Base-by-base conservation (phyloP, 2,888 invertebrate genomes). In the Cataglyphis altisquamis region DNA sequence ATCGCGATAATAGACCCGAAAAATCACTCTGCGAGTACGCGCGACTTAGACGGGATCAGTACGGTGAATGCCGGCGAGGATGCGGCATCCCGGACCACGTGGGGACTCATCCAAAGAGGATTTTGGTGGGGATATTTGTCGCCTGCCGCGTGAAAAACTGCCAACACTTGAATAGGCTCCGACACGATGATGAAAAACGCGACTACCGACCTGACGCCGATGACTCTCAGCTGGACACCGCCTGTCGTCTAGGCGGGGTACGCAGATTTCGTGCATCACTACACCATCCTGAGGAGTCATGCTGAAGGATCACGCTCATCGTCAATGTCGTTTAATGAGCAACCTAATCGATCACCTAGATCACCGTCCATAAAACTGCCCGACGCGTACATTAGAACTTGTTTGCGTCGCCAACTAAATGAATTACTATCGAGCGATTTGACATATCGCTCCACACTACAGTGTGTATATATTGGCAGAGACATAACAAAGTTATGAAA, bases 101-200 rank as follows among this genome's bases (percentile, higher is more conserved):
- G 93, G 93, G 93, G 92, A 91, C 91, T 93, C 91, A 83, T 89
- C 87, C 68, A 87, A 88, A 89, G 90, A 88, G 91, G 90, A 90
- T 89, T 92, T 92, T 90, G 92, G 93, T 92, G 92, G 93, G 90
- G 89, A 91, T 89, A 88, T 89, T 91, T 90, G 92, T 90, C 92
- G 90, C 90, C 92, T 86, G 89, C 86, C 90, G 91, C 89, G 92
- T 92, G 92, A 93, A 93, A 93, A 93, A 93, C 92, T 91, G 89
- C 90, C 91, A 88, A 91, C 93, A 93, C 93, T 93, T 92, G 93
- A 93, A 93, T 92, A 90, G 90, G 89, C 84, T 87, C 91, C 87
- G 89, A 85, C 89, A 89, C 89, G 88, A 84, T 87, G 84, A 90
- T 92, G 92, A 93, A 93, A 93, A 93, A 93, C 91, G 88, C 86